Evolutionary conservation across 2,797 vertebrate species (phyloP).

Genomic region (Valencia hispanica): DNA sequence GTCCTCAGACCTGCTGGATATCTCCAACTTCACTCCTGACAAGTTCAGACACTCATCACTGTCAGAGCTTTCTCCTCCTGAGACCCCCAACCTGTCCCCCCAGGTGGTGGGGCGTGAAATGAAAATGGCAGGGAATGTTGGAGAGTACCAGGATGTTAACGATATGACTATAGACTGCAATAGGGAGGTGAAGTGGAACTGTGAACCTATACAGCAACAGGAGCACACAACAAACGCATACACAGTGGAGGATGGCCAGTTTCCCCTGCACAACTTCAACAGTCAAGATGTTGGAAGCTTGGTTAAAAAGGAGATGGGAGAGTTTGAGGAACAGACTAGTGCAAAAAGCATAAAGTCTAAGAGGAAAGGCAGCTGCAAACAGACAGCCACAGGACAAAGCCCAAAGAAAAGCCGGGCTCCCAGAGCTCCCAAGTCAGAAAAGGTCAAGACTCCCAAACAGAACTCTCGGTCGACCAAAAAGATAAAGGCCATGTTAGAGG

Average conservation of each 20-base stretch:
- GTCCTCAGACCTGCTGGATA: conserved; percentile 97
- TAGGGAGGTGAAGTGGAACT: conserved; percentile 93
- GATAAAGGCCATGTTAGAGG: conserved; percentile 87
- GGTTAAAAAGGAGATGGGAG: conserved; percentile 87
- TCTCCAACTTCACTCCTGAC: conserved; percentile 99
- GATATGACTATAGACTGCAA: conserved; percentile 83
- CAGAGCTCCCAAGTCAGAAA: conserved; percentile 92
- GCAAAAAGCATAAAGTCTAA: conserved; percentile 92
- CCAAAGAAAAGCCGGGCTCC: conserved; percentile 90
- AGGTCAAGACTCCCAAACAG: conserved; percentile 90
- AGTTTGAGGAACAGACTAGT: conserved; percentile 88
- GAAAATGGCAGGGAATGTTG: conserved; percentile 87
- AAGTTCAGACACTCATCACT: conserved; percentile 98
- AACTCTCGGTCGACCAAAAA: conserved; percentile 91
- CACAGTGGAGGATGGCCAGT: conserved; percentile 90
- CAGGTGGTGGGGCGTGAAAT: conserved; percentile 91
- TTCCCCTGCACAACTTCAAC: conserved; percentile 94
- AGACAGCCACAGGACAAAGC: conserved; percentile 87
- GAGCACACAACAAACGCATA: conserved; percentile 86
- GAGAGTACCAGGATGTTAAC: conserved; percentile 88
- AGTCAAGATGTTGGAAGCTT: conserved; percentile 88
- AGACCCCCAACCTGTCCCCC: conserved; percentile 96
- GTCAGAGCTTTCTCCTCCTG: conserved; percentile 96
- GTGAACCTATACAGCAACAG: conserved; percentile 86
- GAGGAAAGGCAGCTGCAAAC: conserved; percentile 92